phyloP scores from a whole-genome alignment of 2,113 vertebrate species.

The Cebus imitator region DNA sequence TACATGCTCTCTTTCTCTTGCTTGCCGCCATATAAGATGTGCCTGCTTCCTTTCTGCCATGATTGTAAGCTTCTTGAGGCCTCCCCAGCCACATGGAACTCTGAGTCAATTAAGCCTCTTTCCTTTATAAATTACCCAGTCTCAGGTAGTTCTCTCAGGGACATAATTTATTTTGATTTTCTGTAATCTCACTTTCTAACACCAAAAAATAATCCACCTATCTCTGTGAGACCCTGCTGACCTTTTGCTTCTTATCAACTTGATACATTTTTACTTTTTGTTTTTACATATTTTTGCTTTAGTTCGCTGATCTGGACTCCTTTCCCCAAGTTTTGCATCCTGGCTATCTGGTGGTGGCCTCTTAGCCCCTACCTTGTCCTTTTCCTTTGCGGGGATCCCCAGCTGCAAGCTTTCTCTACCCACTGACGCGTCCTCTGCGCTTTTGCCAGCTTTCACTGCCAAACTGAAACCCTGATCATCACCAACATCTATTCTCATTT shows the following conservation, averaged over 20 bases:
- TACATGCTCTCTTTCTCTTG: too few relatives aligned
- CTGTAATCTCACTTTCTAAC: constrained; percentile 65
- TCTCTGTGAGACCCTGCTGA: constrained; percentile 58
- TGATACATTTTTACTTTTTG: constrained; percentile 64
- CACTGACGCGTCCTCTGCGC: background rate
- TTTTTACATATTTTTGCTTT: constrained; percentile 55
- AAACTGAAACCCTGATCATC: background rate
- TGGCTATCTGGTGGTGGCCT: background rate
- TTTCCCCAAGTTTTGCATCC: background rate
- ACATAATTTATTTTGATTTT: constrained; percentile 75
- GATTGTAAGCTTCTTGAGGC: too few relatives aligned
- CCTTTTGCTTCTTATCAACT: constrained; percentile 55
- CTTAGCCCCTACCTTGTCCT: background rate
- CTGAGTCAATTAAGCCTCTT: too few relatives aligned
- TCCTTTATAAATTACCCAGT: too few relatives aligned
- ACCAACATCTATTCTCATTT: background rate
- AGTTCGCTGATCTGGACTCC: constrained; percentile 37
- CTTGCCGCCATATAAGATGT: too few relatives aligned
- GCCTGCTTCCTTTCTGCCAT: too few relatives aligned
- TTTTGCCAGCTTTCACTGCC: background rate
- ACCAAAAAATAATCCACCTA: constrained; percentile 60
- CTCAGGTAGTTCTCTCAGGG: background rate
- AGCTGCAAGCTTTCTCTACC: accelerated
- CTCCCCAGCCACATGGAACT: too few relatives aligned
- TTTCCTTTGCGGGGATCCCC: background rate